These are phyloP conservation scores for Cryptoblepharus egeriae DNA, from an alignment of 2,797 vertebrate species.

Conservation along the genomic window DNA sequence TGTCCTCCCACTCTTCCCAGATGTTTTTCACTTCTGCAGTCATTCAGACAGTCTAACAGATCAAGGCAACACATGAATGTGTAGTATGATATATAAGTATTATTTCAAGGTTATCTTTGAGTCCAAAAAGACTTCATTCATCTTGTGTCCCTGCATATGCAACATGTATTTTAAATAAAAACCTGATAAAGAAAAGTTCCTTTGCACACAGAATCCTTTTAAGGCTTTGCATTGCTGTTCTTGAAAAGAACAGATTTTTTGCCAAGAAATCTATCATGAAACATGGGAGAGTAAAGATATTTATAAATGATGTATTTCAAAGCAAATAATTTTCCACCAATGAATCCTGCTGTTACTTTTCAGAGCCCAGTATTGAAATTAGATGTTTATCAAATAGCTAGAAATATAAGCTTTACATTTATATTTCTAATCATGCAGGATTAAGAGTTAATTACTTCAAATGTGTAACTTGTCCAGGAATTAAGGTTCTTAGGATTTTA, in stretches of 20 bases:
- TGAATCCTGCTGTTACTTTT: background rate
- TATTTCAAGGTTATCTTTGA: background rate
- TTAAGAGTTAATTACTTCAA: background rate
- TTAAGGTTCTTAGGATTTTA: slow-evolving; percentile 8
- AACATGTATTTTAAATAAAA: background rate
- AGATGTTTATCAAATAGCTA: background rate
- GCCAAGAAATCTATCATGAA: background rate
- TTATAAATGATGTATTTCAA: background rate
- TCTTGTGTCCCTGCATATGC: background rate
- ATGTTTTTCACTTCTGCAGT: slow-evolving; percentile 1
- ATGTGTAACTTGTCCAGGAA: background rate
- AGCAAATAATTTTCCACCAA: background rate
- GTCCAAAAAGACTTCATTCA: background rate
- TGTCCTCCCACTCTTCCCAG: slow-evolving; percentile 5
- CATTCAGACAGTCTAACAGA: background rate
- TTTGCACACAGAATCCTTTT: background rate
- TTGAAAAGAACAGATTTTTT: background rate
- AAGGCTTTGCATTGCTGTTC: background rate
- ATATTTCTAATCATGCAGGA: background rate
- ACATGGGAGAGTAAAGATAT: background rate
- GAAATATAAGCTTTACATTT: background rate
- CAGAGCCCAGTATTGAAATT: background rate
- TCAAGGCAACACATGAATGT: background rate
- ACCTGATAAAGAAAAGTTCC: background rate
- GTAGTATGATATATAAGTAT: background rate